Evolutionary conservation across 2,797 vertebrate genomes (phyloP), one percentile per base, ranked within the genome.

Genomic region (Lithobates sylvaticus): DNA sequence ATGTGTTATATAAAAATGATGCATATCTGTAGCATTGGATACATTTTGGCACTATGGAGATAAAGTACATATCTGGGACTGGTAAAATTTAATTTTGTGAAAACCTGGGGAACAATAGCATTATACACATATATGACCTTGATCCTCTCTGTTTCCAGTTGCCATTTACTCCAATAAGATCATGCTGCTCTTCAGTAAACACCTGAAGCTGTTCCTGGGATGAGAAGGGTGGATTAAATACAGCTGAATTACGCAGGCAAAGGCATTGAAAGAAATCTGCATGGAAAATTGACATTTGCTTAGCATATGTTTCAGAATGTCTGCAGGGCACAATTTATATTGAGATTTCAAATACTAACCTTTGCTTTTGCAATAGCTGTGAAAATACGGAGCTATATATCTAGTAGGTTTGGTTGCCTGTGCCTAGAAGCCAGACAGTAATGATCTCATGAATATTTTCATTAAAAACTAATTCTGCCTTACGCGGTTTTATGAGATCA

Each of bases 391-490:
- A 32, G 26, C 29, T 44, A 77, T 76, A 69, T 64, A 76, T 77
- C 82, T 58, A 68, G 13, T 10, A 82, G 64, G 64, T 27, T 82
- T 76, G 72, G 47, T 44, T 58, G 29, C 61, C 61, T 34, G 64
- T 81, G 85, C 79, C 85, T 74, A 39, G 65, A 76, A 86, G 85
- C 85, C 65, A 81, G 80, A 71, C 65, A 71, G 85, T 77, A 86
- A 86, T 77, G 79, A 82, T 76, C 78, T 86, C 79, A 82, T 86
- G 79, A 86, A 86, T 86, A 86, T 82, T 86, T 82, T 86, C 78
- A 86, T 86, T 86, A 86, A 86, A 86, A 85, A 67, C 70, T 85
- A 74, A 85, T 85, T 85, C 77, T 65, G 71, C 32, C 64, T 42
- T 80, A 75, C 27, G 32, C 12, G 12, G 36, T 85, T 86, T 86